phyloP scores from a whole-genome alignment of 2,797 vertebrate species.

The Parotocinclus haroldoi region DNA sequence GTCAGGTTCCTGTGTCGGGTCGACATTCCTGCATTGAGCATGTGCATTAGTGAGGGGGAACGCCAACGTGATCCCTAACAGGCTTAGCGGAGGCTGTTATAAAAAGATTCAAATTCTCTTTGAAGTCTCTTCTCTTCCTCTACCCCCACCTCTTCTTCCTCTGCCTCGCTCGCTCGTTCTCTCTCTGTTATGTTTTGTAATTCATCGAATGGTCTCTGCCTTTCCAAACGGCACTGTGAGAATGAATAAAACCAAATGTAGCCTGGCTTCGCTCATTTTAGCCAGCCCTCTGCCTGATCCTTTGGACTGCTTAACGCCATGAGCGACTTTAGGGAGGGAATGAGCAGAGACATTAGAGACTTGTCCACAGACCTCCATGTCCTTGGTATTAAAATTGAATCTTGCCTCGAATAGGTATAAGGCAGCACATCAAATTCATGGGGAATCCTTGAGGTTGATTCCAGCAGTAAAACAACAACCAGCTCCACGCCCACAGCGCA shows the following conservation, averaged over 20 bases:
- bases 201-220: conserved; percentile 45
- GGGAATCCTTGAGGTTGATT: too few species aligned
- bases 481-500: too few species aligned
- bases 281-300: too few species aligned
- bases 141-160: conserved; percentile 25
- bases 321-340: too few species aligned
- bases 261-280: too few species aligned
- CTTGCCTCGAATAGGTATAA: too few species aligned
- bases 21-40: conserved; percentile 2
- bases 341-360: too few species aligned
- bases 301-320: too few species aligned
- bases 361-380: too few species aligned
- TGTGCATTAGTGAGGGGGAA: conserved; percentile 2
- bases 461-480: too few species aligned
- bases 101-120: conserved; percentile 54
- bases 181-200: conserved; percentile 40
- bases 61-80: conserved; percentile 23
- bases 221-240: conserved; percentile 5
- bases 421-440: too few species aligned
- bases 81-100: conserved; percentile 36
- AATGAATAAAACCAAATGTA: background rate
- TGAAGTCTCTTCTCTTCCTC: conserved; percentile 56
- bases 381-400: too few species aligned
- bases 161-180: conserved; percentile 36
- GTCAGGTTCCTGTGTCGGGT: conserved; percentile 7